Base-by-base conservation (phyloP, 2,113 vertebrate species). In the Heliornis fulica region DNA sequence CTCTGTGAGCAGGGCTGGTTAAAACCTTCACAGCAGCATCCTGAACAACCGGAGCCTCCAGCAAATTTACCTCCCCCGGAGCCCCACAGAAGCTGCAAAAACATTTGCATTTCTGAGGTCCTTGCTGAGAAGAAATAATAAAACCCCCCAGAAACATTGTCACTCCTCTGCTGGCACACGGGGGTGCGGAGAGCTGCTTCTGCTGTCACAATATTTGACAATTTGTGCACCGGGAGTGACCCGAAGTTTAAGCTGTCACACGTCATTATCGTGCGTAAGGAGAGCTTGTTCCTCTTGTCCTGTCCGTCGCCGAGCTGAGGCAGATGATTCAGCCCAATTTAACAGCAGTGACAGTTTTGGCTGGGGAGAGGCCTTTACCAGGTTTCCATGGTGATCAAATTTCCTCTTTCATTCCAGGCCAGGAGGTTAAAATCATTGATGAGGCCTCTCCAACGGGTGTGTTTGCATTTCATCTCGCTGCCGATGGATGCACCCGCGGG, bases 401-500 rank as follows among this genome's bases (percentile, higher is more conserved):
- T 78, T 34, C 54, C 68, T 90, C 69, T 90, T 86, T 80, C 69
- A 32, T 87, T 92, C 40, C 34, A 64, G 70, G 69, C 90, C 64
- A 14, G 46, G 48, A 22, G 48, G 32, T 87, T 89, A 83, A 95
- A 92, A 80, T 66, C 64, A 40, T 83, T 79, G 91, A 50, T 43
- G 59, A 51, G 89, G 64, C 34, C 32, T 28, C 43, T 34, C 19
- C 6, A 5, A 11, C 10, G 46, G 18, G 26, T 38, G 72, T 41
- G 51, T 59, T 72, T 68, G 34, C 21, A 17, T 59, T 50, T 57
- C 51, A 4, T 21, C 38, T 6, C 0, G 1, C 54, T 34, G 57
- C 36, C 1, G 1, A 7, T 0, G 3, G 1, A 7, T 0, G 3
- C 4, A 2, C 18, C 9, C 4, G 2, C 28, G 15, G 48, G 3